Evolutionary conservation across 2,113 vertebrate species (phyloP).

Genomic region (Psophia crepitans): DNA sequence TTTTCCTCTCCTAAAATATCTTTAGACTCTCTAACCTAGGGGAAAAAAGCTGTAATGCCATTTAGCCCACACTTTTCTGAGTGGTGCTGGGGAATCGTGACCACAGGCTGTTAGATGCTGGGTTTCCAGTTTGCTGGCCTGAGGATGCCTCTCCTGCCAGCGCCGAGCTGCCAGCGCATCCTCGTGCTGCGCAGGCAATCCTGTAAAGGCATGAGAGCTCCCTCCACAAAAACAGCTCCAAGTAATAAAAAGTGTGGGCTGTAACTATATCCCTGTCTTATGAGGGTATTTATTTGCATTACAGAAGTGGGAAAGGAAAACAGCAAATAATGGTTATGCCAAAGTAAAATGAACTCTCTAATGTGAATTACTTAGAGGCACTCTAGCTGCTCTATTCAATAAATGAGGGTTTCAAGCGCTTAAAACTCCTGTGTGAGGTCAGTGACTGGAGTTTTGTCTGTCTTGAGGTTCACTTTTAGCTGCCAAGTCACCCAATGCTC

Average conservation of each 20-base stretch:
- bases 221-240: neutral
- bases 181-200: accelerated
- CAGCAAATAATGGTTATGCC: neutral
- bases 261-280: neutral
- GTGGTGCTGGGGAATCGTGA: neutral
- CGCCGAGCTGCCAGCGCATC: accelerated
- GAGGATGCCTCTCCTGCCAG: neutral
- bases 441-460: neutral
- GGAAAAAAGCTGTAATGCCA: neutral
- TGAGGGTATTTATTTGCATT: neutral
- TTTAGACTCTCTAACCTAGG: neutral
- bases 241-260: neutral
- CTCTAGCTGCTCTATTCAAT: neutral
- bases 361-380: neutral
- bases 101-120: neutral
- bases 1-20: neutral
- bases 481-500: neutral
- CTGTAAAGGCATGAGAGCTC: neutral
- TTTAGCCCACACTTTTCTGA: no score
- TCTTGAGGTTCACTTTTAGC: neutral
- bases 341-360: neutral
- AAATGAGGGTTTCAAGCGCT: neutral
- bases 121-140: neutral
- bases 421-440: neutral
- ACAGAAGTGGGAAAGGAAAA: neutral